Evolutionary conservation across 2,797 vertebrate species (phyloP).

Genomic region (Typhlichthys subterraneus): DNA sequence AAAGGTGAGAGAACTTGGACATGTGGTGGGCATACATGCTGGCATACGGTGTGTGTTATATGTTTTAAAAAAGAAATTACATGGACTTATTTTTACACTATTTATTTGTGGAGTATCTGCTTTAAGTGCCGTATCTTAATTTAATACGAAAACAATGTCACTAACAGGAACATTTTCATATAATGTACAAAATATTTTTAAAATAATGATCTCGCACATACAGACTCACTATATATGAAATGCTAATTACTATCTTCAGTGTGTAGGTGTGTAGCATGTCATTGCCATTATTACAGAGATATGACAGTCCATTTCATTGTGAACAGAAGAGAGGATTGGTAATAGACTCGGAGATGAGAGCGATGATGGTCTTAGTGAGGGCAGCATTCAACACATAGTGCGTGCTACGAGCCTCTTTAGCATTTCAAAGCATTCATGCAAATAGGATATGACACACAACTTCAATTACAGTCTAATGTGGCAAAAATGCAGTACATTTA

Average conservation of each 20-base stretch:
- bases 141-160: too few relatives aligned
- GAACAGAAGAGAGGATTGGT: slow-evolving; percentile 37
- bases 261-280: slow-evolving; percentile 21
- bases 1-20: neutral
- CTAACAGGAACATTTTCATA: too few relatives aligned
- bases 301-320: slow-evolving; percentile 46
- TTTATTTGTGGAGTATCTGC: too few relatives aligned
- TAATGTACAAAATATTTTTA: neutral
- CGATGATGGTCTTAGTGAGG: slow-evolving; percentile 38
- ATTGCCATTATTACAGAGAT: neutral
- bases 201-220: slow-evolving; percentile 1
- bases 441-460: slow-evolving; percentile 19
- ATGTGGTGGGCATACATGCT: slow-evolving; percentile 9
- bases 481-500: neutral
- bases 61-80: too few relatives aligned
- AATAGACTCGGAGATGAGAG: slow-evolving; percentile 46
- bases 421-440: slow-evolving; percentile 70
- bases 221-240: slow-evolving; percentile 3
- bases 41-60: slow-evolving; percentile 1
- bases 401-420: slow-evolving; percentile 53
- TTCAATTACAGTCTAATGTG: slow-evolving; percentile 10
- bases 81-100: too few relatives aligned
- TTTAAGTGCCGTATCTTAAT: too few relatives aligned
- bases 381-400: slow-evolving; percentile 39
- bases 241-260: slow-evolving; percentile 41